Conservation (phyloP, 2,888 invertebrate genomes). For the Lepidochitona cinerea region DNA sequence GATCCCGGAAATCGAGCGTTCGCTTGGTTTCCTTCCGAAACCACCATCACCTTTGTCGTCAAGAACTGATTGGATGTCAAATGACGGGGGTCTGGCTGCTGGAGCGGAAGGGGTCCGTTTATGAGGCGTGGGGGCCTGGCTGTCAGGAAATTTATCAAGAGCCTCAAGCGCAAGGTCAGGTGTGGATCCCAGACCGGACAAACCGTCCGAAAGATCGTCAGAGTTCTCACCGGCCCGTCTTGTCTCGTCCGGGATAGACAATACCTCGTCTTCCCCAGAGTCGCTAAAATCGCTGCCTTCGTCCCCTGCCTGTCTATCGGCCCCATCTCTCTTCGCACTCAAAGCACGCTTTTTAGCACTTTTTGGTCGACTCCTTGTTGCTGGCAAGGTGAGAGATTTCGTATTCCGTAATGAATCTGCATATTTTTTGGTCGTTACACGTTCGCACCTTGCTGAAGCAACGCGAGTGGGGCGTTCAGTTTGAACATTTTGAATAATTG, state of each 20-base stretch:
- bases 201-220: slow-evolving; percentile 29
- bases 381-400: not conserved
- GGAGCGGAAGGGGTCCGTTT: slow-evolving; percentile 2
- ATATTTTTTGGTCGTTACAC: not conserved
- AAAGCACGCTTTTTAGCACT: not conserved
- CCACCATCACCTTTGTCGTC: slow-evolving; percentile 38
- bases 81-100: slow-evolving; percentile 21
- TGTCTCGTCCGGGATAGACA: slow-evolving; percentile 56
- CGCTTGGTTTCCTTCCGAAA: slow-evolving; percentile 56
- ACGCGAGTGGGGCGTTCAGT: not conserved
- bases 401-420: not conserved
- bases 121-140: not conserved
- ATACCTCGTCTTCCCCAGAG: slow-evolving; percentile 39
- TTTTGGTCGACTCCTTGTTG: not conserved
- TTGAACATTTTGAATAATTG: not conserved
- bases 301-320: not conserved
- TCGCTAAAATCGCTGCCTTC: slow-evolving; percentile 31
- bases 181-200: slow-evolving; percentile 23
- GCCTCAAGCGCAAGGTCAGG: slow-evolving; percentile 5
- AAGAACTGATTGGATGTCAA: slow-evolving; percentile 41
- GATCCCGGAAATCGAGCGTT: slow-evolving; percentile 56
- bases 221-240: slow-evolving; percentile 29
- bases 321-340: not conserved
- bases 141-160: slow-evolving; percentile 28
- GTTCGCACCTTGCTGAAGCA: not conserved